Conservation (phyloP, 1,140 invertebrate genomes). For the Neodiprion pinetum region DNA sequence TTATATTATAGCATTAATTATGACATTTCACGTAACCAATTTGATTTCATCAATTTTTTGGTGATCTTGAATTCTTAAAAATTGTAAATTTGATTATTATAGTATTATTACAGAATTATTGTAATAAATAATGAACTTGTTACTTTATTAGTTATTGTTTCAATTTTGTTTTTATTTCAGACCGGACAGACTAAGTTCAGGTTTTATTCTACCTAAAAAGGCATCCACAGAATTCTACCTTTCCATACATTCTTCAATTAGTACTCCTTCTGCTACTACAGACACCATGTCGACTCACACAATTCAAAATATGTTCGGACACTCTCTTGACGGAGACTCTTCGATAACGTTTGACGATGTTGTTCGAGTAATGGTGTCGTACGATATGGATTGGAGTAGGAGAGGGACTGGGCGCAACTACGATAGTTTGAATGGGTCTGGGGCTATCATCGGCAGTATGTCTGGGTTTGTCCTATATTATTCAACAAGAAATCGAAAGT, state of each 20-base stretch:
- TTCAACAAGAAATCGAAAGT: constrained; percentile 22
- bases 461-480: constrained; percentile 17
- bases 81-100: neutral
- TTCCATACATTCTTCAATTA: neutral
- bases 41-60: neutral
- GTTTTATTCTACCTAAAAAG: neutral
- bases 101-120: neutral
- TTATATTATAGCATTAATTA: neutral
- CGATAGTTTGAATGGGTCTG: constrained; percentile 26
- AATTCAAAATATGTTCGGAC: neutral
- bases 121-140: neutral
- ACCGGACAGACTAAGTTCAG: neutral
- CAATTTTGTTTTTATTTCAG: neutral
- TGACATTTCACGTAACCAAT: neutral
- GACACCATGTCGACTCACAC: neutral
- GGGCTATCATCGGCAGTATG: constrained; percentile 18
- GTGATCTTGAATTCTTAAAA: neutral
- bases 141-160: neutral
- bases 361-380: constrained; percentile 21
- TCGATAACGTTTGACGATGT: constrained; percentile 16
- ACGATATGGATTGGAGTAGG: constrained; percentile 25
- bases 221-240: neutral
- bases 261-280: neutral
- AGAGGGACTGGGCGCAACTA: constrained; percentile 24
- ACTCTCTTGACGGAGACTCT: neutral